Evolutionary conservation across 2,113 vertebrate species (phyloP), one percentile per base, ranked within the genome.

Genomic region (Ardeotis arabs): DNA sequence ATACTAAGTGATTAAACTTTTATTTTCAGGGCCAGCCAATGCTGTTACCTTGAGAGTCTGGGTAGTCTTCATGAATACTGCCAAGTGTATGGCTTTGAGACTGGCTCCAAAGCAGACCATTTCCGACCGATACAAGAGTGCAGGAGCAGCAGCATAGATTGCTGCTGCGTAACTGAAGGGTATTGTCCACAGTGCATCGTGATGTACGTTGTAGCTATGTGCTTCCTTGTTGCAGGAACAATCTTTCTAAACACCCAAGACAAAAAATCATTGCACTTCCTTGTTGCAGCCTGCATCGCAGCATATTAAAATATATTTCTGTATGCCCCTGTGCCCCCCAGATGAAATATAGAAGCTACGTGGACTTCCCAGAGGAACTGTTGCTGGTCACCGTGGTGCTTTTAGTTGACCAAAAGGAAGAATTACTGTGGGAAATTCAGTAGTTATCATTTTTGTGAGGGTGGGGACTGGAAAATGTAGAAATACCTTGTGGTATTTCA

Each of bases 401-500:
- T 95, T 81, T 52, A 75, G 41, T 33, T 82, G 86, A 56, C 77
- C 77, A 35, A 80, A 84, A 79, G 56, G 39, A 84, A 84, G 27
- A 92, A 29, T 21, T 66, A 84, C 35, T 78, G 80, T 92, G 74
- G 53, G 86, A 95, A 90, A 84, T 62, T 23, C 29, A 62, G 45
- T 10, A 84, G 35, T 52, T 77, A 53, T 1, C 23, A 11, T 68
- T 87, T 91, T 89, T 91, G 35, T 76, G 70, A 84, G 74, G 74
- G 84, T 87, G 81, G 66, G 39, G 77, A 92, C 35, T 91, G 62
- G 81, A 95, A 96, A 95, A 94, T 83, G 70, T 81, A 96, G 95
- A 95, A 84, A 86, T 89, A 73, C 86, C 16, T 37, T 79, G 45
- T 95, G 66, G 69, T 89, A 87, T 95, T 95, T 95, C 92, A 69